These are phyloP conservation scores for Enteromius mattozi DNA, from an alignment of 2,797 vertebrate species.

Conservation along the genomic window DNA sequence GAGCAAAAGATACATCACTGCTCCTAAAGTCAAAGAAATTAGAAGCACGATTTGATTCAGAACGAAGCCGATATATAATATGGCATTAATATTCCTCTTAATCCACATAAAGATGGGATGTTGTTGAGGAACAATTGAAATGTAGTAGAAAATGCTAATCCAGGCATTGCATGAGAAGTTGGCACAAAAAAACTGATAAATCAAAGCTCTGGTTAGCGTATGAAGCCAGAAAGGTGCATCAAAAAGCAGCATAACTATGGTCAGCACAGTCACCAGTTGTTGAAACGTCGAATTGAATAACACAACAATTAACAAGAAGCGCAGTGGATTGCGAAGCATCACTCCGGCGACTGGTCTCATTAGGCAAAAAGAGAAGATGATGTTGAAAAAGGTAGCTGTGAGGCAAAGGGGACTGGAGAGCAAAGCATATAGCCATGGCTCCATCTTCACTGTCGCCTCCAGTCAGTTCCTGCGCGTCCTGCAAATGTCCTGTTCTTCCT, in stretches of 20 bases:
- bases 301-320: constrained; percentile 41
- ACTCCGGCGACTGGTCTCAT: constrained; percentile 32
- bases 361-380: constrained; percentile 50
- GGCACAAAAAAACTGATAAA: constrained; percentile 39
- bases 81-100: constrained; percentile 42
- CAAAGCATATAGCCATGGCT: constrained; percentile 9
- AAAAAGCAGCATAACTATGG: constrained; percentile 12
- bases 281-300: constrained; percentile 51
- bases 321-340: constrained; percentile 44
- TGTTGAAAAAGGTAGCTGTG: constrained; percentile 5
- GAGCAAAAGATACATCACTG: background rate
- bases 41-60: constrained; percentile 51
- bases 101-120: constrained; percentile 35
- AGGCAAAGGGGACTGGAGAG: constrained; percentile 43
- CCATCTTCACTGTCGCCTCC: constrained; percentile 13
- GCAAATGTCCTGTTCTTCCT: constrained; percentile 23
- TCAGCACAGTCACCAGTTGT: constrained; percentile 19
- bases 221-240: constrained; percentile 37
- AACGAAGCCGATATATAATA: constrained; percentile 41
- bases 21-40: constrained; percentile 29
- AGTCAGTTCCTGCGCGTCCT: background rate
- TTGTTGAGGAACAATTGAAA: constrained; percentile 56
- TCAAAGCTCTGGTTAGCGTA: constrained; percentile 11
- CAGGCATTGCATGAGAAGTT: constrained; percentile 55
- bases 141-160: constrained; percentile 61